Conservation (phyloP, 1,140 invertebrate species). For the Copidosoma floridanum region DNA sequence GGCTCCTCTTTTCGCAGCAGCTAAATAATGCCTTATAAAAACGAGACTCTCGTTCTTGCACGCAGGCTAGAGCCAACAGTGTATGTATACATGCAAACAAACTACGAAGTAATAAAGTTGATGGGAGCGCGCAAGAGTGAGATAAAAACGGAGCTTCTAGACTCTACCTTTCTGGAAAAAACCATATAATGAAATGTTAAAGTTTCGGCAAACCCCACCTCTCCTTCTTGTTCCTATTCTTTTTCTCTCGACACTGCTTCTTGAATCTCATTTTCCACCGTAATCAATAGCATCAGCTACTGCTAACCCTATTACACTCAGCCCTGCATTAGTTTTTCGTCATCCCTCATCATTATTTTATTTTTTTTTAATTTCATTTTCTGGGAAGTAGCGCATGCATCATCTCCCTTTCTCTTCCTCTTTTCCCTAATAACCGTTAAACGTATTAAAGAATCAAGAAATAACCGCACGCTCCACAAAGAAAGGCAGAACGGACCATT, state of each 20-base stretch:
- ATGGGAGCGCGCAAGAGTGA: slow-evolving; percentile 22
- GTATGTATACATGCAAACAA: no score
- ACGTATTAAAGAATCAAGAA: slow-evolving; percentile 47
- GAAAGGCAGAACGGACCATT: no score
- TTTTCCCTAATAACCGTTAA: slow-evolving; percentile 41
- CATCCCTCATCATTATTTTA: not conserved
- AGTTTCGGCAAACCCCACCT: slow-evolving; percentile 39
- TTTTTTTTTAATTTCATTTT: not conserved
- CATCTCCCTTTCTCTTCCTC: not conserved
- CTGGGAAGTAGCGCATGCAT: not conserved
- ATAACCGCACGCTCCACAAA: no score
- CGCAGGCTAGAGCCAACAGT: no score
- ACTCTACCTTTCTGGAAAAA: not conserved
- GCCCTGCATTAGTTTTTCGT: slow-evolving; percentile 1
- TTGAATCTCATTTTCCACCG: slow-evolving; percentile 19
- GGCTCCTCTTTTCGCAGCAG: no score
- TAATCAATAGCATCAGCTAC: no score
- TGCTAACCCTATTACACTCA: no score
- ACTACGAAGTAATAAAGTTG: slow-evolving; percentile 48
- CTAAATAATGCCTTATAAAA: slow-evolving; percentile 18
- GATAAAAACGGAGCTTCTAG: not conserved
- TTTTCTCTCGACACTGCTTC: not conserved
- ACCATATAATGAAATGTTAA: slow-evolving; percentile 50
- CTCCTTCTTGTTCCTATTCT: slow-evolving; percentile 23
- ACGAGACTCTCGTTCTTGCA: no score